Percentiles rank a stretch among this genome's conserved stretches.
Evolutionary conservation across 2,113 vertebrate genomes (phyloP).

Genomic region (Xiphias gladius): DNA sequence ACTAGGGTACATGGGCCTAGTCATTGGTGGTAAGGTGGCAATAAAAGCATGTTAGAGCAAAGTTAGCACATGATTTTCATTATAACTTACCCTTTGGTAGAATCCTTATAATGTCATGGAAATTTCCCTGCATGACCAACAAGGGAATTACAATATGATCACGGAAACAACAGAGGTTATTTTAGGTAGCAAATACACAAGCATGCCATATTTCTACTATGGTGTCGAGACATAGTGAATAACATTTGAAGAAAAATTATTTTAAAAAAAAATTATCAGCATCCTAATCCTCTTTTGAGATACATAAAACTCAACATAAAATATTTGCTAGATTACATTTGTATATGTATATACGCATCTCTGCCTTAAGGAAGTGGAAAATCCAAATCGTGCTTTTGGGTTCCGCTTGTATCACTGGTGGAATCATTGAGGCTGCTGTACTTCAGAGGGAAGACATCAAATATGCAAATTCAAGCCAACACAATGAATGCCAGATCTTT

Average conservation of each 20-base stretch:
- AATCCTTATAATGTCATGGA: conserved; percentile 16
- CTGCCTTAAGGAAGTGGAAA: neutral
- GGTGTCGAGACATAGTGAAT: neutral
- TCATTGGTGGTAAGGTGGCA: neutral
- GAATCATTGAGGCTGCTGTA: conserved; percentile 12
- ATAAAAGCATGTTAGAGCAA: neutral
- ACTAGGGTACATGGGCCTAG: neutral
- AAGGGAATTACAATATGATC: neutral
- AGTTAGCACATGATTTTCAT: conserved; percentile 21
- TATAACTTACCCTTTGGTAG: conserved; percentile 20
- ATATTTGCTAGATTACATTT: neutral
- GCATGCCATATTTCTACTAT: neutral
- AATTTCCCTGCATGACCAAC: conserved; percentile 13
- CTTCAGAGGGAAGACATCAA: conserved; percentile 26
- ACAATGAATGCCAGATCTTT: neutral
- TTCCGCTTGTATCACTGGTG: neutral
- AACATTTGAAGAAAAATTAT: neutral
- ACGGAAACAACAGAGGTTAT: conserved; percentile 27
- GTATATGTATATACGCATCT: neutral
- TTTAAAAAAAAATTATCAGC: neutral
- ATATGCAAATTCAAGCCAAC: conserved; percentile 20
- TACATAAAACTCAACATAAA: neutral
- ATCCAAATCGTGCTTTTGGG: neutral
- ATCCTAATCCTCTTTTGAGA: neutral
- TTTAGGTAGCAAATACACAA: conserved; percentile 7